These are phyloP conservation scores for Meloidogyne exigua DNA, from an alignment of 1,140 invertebrate genomes.

Conservation along the genomic window DNA sequence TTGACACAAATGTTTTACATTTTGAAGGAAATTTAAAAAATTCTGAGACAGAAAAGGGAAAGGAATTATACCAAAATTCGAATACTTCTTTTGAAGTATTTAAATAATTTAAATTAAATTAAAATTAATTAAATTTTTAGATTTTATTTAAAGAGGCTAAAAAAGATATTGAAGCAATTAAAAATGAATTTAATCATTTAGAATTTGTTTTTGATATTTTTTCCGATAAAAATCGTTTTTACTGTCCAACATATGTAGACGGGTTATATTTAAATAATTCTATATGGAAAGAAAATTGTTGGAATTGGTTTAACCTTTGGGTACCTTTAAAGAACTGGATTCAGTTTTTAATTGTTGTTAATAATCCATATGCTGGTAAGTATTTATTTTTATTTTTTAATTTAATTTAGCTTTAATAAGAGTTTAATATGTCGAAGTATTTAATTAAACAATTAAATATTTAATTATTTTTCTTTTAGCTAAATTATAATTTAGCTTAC, in stretches of 20 bases:
- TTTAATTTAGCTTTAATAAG: too few relatives aligned
- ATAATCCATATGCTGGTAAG: neutral
- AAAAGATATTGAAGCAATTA: neutral
- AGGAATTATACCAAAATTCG: too few relatives aligned
- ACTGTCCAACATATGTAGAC: neutral
- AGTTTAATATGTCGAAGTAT: too few relatives aligned
- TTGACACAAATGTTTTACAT: too few relatives aligned
- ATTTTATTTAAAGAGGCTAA: neutral
- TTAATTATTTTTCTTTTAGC: too few relatives aligned
- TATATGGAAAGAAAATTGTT: neutral
- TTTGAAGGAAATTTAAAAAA: too few relatives aligned
- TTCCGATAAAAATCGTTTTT: neutral
- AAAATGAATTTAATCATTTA: constrained; percentile 2
- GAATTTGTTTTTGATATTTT: neutral
- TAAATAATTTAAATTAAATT: neutral
- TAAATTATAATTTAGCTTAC: too few relatives aligned
- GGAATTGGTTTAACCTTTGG: neutral
- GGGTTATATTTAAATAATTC: neutral
- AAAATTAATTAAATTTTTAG: neutral
- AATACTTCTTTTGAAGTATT: neutral
- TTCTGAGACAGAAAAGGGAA: too few relatives aligned
- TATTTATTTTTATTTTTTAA: too few relatives aligned
- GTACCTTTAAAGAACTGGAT: neutral
- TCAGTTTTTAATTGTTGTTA: neutral
- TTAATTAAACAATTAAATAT: too few relatives aligned